A percentile compares a stretch with the other conserved stretches of the same genome.
Conservation (phyloP, 2,797 vertebrate species). For the Muraenolepis orangiensis region DNA sequence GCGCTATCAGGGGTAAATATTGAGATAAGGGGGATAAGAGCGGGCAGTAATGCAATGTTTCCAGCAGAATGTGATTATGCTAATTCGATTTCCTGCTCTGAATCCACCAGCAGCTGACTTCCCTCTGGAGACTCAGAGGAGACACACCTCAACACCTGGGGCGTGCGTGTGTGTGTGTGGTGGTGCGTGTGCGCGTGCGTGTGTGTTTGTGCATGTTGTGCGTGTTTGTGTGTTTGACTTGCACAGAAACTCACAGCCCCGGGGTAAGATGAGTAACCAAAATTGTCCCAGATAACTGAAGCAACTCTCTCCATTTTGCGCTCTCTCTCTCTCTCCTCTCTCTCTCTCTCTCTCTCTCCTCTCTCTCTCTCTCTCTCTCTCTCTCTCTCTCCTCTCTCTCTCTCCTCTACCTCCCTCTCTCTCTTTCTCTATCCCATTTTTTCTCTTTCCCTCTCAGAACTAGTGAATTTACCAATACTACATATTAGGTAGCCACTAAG, state of each 20-base stretch:
- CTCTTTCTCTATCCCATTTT: too few species aligned
- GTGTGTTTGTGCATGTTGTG: too few species aligned
- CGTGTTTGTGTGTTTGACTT: not conserved
- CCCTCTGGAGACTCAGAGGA: not conserved
- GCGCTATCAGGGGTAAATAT: constrained; percentile 45
- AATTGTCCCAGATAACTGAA: not conserved
- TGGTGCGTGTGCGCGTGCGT: not conserved
- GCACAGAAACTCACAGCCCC: not conserved
- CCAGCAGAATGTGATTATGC: constrained; percentile 34
- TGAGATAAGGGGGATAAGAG: constrained; percentile 34
- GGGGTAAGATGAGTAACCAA: not conserved
- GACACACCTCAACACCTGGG: not conserved
- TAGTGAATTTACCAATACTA: not conserved
- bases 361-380: too few species aligned
- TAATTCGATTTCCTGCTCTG: constrained; percentile 31
- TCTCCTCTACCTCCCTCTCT: too few species aligned
- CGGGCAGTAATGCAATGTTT: constrained; percentile 23
- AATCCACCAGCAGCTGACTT: constrained; percentile 13
- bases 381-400: too few species aligned
- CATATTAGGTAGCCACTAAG: too few species aligned
- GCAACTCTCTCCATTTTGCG: not conserved
- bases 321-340: not conserved
- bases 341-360: too few species aligned
- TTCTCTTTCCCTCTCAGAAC: too few species aligned
- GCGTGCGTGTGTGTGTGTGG: not conserved